Evolutionary conservation across 2,797 vertebrate species (phyloP).

Genomic region (Bothrops alternatus): DNA sequence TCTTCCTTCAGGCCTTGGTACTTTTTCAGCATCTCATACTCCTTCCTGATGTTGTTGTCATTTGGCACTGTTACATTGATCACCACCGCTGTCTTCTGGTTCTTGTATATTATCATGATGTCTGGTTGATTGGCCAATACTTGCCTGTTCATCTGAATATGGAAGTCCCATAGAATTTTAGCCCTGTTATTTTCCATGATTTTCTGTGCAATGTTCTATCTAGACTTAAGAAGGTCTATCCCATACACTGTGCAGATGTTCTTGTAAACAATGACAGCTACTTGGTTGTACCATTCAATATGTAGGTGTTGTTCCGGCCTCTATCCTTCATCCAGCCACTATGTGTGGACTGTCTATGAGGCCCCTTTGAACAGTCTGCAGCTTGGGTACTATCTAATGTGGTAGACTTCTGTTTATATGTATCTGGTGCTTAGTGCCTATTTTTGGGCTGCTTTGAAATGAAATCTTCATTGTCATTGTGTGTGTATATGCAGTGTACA

Average conservation of each 20-base stretch:
- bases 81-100: background rate
- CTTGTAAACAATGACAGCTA: background rate
- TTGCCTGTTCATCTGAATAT: background rate
- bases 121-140: background rate
- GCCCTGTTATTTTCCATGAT: background rate
- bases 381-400: background rate
- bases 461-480: too few relatives aligned
- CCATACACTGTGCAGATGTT: background rate
- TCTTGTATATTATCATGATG: background rate
- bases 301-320: background rate
- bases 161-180: background rate
- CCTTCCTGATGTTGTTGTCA: background rate
- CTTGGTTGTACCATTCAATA: background rate
- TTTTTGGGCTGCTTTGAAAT: background rate
- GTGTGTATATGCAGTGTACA: too few relatives aligned
- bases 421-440: background rate
- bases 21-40: background rate
- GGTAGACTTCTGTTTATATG: background rate
- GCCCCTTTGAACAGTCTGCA: background rate
- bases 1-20: background rate
- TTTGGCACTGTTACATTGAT: background rate
- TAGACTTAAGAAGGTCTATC: background rate
- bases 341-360: background rate
- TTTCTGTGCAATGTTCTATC: background rate
- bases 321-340: background rate